Evolutionary conservation across 2,797 vertebrate genomes (phyloP), one percentile per base, ranked within the genome.

Genomic region (Cyprinodon diabolis): DNA sequence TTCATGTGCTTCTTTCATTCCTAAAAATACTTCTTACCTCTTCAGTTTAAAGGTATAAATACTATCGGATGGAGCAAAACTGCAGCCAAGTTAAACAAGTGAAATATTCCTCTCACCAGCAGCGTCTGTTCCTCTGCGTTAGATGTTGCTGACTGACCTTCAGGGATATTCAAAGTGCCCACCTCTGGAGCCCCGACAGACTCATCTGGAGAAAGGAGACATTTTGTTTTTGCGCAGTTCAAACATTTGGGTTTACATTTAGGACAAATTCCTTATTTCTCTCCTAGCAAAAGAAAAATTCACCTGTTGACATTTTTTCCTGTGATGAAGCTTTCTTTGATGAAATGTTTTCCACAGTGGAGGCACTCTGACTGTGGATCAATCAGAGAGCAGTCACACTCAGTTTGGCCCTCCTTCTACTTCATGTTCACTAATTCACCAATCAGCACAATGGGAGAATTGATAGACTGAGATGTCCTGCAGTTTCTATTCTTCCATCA

Each of bases 311-410:
- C 47, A 52, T 14, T 17, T 76, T 84, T 76, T 82, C 84, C 65
- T 75, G 71, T 49, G 71, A 67, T 66, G 84, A 51, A n/a, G n/a
- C 70, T 65, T 86, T 86, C 25, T 25, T 12, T 66, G 76, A 63
- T 63, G 81, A 80, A 65, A 49, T 13, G 76, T 81, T 78, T 78
- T 92, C 91, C 62, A 60, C 69, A 23, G n/a, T 35, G 25, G 84
- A 71, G 74, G 84, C 49, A 72, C 70, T 90, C 48, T 76, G 90
- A 84, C 93, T 94, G 91, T 81, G 73, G 83, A 88, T 78, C 4
- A 70, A 84, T 76, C 45, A 78, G 71, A 49, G 6, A 78, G 65
- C 12, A 58, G 66, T 87, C 76, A 76, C 55, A 77, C 47, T 58
- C 54, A 1, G 21, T 55, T 71, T 1, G 2, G 72, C 3, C 70